Conservation (phyloP, 2,797 vertebrate genomes). For the Babyrousa celebensis region DNA sequence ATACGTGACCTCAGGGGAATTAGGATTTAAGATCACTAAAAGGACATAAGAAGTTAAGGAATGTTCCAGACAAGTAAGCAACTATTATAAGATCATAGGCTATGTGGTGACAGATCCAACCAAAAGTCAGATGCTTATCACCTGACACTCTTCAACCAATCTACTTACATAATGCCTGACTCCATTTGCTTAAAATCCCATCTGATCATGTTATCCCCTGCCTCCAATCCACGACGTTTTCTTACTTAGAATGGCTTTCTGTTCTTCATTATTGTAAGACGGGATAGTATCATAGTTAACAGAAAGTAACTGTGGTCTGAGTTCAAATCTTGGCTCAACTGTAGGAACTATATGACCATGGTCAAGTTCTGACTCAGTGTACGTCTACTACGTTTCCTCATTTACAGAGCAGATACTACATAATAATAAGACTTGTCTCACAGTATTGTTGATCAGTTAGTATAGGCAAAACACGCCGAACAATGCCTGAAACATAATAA, state of each 20-base stretch:
- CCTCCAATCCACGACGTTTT: not conserved
- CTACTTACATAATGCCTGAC: not conserved
- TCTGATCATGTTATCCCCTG: not conserved
- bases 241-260: not conserved
- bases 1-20: not conserved
- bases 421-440: not conserved
- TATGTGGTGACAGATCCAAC: not conserved
- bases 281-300: not conserved
- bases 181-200: not conserved
- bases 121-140: not conserved
- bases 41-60: not conserved
- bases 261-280: not conserved
- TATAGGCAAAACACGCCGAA: not conserved
- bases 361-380: not conserved
- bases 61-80: conserved; percentile 7
- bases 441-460: not conserved
- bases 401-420: conserved; percentile 50
- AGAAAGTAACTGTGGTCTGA: not conserved
- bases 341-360: not conserved
- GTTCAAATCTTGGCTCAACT: conserved; percentile 3
- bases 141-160: not conserved
- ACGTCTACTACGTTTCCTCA: not conserved
- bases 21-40: not conserved
- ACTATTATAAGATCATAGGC: not conserved
- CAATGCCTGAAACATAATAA: not conserved